phyloP scores from a whole-genome alignment of 2,797 vertebrate genomes.

The Hydrophis major region DNA sequence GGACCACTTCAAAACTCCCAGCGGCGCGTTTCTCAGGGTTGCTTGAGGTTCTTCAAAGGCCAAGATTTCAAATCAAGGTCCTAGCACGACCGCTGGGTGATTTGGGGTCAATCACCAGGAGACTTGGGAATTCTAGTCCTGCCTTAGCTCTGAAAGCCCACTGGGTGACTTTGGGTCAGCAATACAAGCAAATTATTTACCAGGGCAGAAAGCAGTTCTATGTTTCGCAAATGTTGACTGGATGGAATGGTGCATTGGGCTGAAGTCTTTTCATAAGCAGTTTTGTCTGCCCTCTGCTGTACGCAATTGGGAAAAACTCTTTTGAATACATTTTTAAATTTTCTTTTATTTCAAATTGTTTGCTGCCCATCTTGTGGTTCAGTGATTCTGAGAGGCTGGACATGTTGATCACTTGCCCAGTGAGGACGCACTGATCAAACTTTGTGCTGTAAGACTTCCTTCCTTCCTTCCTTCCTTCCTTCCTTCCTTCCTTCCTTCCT shows the following conservation, averaged over 20 bases:
- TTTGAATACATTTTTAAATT: background rate
- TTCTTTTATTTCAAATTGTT: background rate
- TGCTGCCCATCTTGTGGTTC: background rate
- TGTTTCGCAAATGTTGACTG: background rate
- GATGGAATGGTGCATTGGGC: background rate
- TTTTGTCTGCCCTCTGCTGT: background rate
- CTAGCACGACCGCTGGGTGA: rapidly evolving
- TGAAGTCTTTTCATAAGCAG: background rate
- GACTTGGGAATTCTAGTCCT: too few relatives aligned
- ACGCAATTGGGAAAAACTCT: background rate
- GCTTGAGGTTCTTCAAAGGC: background rate
- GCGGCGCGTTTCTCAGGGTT: background rate
- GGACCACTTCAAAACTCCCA: background rate
- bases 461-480: too few relatives aligned
- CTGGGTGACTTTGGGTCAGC: background rate
- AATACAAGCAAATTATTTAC: background rate
- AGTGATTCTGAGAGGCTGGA: too few relatives aligned
- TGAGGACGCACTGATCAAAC: background rate
- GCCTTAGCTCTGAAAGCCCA: too few relatives aligned
- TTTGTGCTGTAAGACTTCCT: background rate
- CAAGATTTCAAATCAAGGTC: too few relatives aligned
- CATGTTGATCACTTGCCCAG: background rate
- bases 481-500: too few relatives aligned
- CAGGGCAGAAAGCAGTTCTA: background rate
- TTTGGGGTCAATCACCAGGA: too few relatives aligned